Evolutionary conservation across 2,797 vertebrate species (phyloP).

Genomic region (Pangasius macronema): DNA sequence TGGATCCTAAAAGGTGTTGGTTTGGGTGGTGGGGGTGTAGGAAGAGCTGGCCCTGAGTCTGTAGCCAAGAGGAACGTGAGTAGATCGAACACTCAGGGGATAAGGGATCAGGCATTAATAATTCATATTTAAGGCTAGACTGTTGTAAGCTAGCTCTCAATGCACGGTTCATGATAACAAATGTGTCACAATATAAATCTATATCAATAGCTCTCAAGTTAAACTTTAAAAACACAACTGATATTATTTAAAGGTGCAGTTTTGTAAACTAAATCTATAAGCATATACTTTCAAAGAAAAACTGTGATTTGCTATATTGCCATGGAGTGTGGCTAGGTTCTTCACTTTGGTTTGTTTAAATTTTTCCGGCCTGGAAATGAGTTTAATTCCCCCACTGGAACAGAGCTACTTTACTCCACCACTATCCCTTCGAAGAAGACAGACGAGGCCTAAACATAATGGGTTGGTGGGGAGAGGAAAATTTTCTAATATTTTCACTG

Average conservation of each 20-base stretch:
- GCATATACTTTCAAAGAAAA: not conserved
- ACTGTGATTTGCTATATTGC: not conserved
- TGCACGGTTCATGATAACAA: slow-evolving; percentile 13
- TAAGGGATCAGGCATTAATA: slow-evolving; percentile 42
- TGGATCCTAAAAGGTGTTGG: slow-evolving; percentile 13
- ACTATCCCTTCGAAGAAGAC: not conserved
- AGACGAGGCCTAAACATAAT: not conserved
- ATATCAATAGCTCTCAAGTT: not conserved
- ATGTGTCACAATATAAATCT: not conserved
- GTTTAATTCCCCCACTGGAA: not conserved
- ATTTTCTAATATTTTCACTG: slow-evolving; percentile 4
- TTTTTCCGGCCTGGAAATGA: not conserved
- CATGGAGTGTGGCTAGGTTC: not conserved
- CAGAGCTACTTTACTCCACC: not conserved
- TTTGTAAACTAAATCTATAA: not conserved
- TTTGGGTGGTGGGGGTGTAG: slow-evolving; percentile 19
- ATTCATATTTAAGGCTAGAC: slow-evolving; percentile 41
- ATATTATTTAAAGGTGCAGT: slow-evolving; percentile 23
- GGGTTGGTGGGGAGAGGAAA: not conserved
- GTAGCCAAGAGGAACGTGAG: slow-evolving; percentile 29
- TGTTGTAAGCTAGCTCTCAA: slow-evolving; percentile 40
- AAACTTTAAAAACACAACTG: not conserved
- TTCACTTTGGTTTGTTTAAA: not conserved
- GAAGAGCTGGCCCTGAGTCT: slow-evolving; percentile 51
- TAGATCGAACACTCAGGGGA: slow-evolving; percentile 55